Percentiles rank a stretch among this genome's conserved stretches.
phyloP scores from a whole-genome alignment of 92 coral and sea anemone species.

The Zoanthus sociatus region DNA sequence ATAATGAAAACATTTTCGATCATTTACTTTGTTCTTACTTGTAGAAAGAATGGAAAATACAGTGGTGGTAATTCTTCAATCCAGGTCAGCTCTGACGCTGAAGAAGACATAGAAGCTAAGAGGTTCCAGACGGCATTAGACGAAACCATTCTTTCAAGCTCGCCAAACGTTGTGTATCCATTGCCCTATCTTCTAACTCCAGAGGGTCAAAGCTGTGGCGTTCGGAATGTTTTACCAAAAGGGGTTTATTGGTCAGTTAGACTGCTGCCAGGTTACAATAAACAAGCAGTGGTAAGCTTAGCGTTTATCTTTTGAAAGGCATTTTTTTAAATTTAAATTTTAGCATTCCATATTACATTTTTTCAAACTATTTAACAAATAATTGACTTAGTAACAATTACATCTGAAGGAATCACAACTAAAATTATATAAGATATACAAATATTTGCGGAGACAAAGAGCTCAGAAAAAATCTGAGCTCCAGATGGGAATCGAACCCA shows the following conservation, averaged over 20 bases:
- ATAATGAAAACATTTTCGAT: no score
- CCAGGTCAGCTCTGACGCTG: neutral
- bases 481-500: no score
- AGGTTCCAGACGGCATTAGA: constrained; percentile 72
- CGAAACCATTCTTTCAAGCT: constrained; percentile 75
- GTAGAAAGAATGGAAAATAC: neutral
- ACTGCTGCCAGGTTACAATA: constrained; percentile 36
- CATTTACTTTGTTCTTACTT: neutral
- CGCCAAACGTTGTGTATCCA: constrained; percentile 85
- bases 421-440: no score
- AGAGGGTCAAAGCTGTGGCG: constrained; percentile 79
- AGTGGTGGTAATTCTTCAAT: neutral
- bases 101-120: constrained; percentile 39
- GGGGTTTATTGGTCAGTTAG: constrained; percentile 89
- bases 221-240: constrained; percentile 72
- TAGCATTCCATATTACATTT: no score
- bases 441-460: no score
- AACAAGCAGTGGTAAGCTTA: neutral
- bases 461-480: no score
- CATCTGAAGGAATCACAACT: no score
- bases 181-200: constrained; percentile 83
- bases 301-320: no score
- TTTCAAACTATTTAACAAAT: no score
- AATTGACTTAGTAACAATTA: no score
- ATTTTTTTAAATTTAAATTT: no score